Conservation (phyloP, 2,113 vertebrate genomes). For the Talpa occidentalis region DNA sequence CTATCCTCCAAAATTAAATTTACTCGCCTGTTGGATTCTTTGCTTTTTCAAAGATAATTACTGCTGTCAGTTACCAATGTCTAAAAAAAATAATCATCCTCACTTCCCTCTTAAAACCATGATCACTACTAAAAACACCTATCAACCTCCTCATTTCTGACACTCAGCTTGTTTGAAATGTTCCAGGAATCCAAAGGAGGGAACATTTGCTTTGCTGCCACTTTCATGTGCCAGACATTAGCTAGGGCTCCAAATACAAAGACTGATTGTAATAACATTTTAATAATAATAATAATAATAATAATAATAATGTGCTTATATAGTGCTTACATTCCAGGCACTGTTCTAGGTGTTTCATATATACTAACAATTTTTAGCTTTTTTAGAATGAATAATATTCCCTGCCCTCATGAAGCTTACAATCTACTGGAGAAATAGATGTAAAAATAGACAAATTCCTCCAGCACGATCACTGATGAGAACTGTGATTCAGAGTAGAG, state of each 20-base stretch:
- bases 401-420: not conserved
- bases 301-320: not conserved
- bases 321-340: not conserved
- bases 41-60: constrained; percentile 12
- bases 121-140: not conserved
- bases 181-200: constrained; percentile 16
- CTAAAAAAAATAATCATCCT: not conserved
- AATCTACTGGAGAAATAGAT: not conserved
- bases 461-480: not conserved
- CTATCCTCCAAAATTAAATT: not conserved
- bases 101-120: not conserved
- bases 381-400: not conserved
- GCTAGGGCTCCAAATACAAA: not conserved
- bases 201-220: not conserved
- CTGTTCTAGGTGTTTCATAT: not conserved
- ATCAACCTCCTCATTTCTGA: not conserved
- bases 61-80: not conserved
- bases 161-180: not conserved
- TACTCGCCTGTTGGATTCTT: not conserved
- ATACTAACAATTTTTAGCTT: constrained; percentile 19
- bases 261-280: not conserved
- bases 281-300: too few relatives aligned
- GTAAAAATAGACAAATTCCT: not conserved
- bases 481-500: not conserved
- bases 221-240: not conserved